These are phyloP conservation scores for Pseudomugil gertrudae DNA, from an alignment of 2,797 vertebrate species.

Conservation along the genomic window DNA sequence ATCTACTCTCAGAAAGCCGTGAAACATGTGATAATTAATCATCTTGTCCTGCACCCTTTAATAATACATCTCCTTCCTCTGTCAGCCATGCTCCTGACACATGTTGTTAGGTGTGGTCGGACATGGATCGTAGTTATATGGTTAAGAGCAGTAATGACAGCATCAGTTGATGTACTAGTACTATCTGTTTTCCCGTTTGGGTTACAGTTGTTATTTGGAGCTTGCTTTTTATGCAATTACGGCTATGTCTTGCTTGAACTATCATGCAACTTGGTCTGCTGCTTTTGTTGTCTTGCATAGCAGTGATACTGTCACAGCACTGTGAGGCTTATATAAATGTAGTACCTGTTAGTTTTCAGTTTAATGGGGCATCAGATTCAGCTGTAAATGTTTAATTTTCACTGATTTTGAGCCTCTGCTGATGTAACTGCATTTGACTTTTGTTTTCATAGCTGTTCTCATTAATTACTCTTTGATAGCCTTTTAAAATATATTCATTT, in stretches of 20 bases:
- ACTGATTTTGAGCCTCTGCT: conserved; percentile 3
- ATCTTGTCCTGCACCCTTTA: neutral
- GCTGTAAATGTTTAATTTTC: conserved; percentile 2
- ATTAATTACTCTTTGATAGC: conserved; percentile 2
- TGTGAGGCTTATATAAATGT: conserved; percentile 34
- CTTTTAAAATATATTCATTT: neutral
- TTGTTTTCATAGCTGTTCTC: neutral
- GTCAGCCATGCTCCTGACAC: conserved; percentile 1
- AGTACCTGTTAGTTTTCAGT: conserved; percentile 36
- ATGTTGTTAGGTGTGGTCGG: conserved; percentile 22
- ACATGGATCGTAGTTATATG: neutral
- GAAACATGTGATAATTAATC: conserved; percentile 12
- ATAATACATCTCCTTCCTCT: neutral
- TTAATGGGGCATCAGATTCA: conserved; percentile 18
- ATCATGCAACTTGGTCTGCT: conserved; percentile 1
- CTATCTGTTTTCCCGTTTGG: neutral
- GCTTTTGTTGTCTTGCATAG: conserved; percentile 26
- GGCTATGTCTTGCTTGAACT: conserved; percentile 9
- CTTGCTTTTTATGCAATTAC: conserved; percentile 2
- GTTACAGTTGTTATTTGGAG: conserved; percentile 4
- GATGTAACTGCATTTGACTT: neutral
- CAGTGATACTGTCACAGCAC: conserved; percentile 24
- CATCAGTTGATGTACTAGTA: neutral
- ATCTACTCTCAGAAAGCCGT: neutral
- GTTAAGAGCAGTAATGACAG: conserved; percentile 11